Percentiles rank a stretch among this genome's conserved stretches.
Evolutionary conservation across 2,888 invertebrate species (phyloP).

Genomic region (Pocota personata): DNA sequence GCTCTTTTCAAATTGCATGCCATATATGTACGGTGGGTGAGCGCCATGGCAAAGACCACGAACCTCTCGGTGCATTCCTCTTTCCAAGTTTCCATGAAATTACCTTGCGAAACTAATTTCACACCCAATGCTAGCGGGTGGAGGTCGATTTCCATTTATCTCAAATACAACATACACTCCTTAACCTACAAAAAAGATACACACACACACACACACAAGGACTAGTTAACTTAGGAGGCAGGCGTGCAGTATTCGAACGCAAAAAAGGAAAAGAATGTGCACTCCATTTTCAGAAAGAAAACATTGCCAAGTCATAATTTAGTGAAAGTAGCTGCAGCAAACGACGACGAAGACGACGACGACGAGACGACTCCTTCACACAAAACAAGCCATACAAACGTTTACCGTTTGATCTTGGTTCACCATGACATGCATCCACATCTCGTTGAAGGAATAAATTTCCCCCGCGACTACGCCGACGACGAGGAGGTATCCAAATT

Average conservation of each 20-base stretch:
- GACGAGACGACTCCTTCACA: conserved; percentile 26
- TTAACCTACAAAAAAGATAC: conserved; percentile 53
- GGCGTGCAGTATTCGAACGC: conserved; percentile 32
- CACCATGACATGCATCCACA: conserved; percentile 53
- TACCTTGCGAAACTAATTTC: conserved; percentile 70
- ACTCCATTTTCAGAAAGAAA: conserved; percentile 58
- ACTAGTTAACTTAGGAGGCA: conserved; percentile 35
- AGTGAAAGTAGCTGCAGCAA: conserved; percentile 67
- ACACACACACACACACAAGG: not conserved
- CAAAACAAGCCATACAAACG: conserved; percentile 16
- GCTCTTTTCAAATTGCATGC: conserved; percentile 11
- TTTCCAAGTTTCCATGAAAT: conserved; percentile 54
- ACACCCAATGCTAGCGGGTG: conserved; percentile 70
- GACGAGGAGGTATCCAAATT: conserved; percentile 52
- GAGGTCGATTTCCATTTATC: conserved; percentile 68
- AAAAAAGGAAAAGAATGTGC: conserved; percentile 46
- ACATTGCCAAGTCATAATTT: conserved; percentile 70
- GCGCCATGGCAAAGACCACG: conserved; percentile 59
- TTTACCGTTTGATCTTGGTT: conserved; percentile 47
- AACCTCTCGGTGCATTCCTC: conserved; percentile 29
- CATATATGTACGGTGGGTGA: not conserved
- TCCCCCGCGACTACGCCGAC: conserved; percentile 29
- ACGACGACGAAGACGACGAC: conserved; percentile 6
- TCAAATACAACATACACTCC: conserved; percentile 40
- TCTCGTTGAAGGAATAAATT: conserved; percentile 60